Percentiles rank a stretch among this genome's conserved stretches.
phyloP scores from a whole-genome alignment of 2,797 vertebrate genomes.

The Molossus alvarezi region DNA sequence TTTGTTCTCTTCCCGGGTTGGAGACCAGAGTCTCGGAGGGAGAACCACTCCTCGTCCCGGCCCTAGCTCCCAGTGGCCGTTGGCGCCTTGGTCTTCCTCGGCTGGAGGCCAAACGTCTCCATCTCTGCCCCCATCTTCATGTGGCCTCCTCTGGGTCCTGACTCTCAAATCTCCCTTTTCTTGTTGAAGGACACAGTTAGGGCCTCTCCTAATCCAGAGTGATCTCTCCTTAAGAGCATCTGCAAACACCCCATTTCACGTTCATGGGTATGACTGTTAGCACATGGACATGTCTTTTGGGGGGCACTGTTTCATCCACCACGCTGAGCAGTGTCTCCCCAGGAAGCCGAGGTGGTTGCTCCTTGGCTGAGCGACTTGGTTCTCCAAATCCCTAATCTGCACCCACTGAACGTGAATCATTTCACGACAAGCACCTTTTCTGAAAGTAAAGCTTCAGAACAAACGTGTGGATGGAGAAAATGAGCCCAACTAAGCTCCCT shows the following conservation, averaged over 20 bases:
- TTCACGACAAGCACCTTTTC: not conserved
- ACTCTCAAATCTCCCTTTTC: not conserved
- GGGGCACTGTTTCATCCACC: not conserved
- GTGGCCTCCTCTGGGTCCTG: not conserved
- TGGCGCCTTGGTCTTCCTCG: not conserved
- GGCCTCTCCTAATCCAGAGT: not conserved
- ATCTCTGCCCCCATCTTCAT: not conserved
- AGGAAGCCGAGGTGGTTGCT: not conserved
- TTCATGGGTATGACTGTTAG: not conserved
- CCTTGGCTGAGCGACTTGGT: not conserved
- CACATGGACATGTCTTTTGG: not conserved
- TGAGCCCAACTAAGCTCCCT: constrained; percentile 20
- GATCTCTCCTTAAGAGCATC: not conserved
- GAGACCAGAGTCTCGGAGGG: not conserved
- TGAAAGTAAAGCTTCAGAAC: constrained; percentile 43
- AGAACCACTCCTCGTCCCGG: not conserved
- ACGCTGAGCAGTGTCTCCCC: not conserved
- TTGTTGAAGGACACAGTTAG: not conserved
- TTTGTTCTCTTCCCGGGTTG: not conserved
- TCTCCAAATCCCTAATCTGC: not conserved
- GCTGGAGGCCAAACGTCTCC: not conserved
- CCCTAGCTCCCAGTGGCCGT: not conserved
- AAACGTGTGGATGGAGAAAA: constrained; percentile 24
- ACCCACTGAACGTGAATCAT: not conserved
- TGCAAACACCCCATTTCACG: not conserved